Base-by-base conservation (phyloP, 2,113 vertebrate genomes). In the Xenopus laevis region DNA sequence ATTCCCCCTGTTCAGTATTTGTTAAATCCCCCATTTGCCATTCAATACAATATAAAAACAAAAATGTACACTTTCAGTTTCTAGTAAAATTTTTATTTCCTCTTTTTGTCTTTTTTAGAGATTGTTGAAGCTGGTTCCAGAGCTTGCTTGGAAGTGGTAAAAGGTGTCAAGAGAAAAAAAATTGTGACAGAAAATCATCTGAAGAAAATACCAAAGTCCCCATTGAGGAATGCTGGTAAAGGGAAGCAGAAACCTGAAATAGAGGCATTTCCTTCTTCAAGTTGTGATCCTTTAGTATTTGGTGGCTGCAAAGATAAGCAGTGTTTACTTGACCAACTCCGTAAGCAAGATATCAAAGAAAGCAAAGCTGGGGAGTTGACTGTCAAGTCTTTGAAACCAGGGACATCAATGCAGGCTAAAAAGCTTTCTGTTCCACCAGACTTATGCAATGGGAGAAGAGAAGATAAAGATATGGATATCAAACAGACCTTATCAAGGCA, bases 121-220 rank as follows among this genome's bases (percentile, higher is more conserved):
- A 81, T 87, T 79, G 80, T 91, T 18, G 94, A 94, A 79, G 83
- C 88, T 86, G 86, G 86, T 75, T 74, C 84, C 77, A 91, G 88
- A 84, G 90, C 92, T 89, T 86, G 85, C 82, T 89, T 87, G 33
- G 95, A 97, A 71, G 83, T 86, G 80, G 81, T 95, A 74, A 98
- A 98, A 87, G 95, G 96, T 80, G 88, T 99, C 79, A 99, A 99
- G 85, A 92, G 97, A 72, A 99, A 99, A 84, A 99, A 99, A 86
- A 87, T 99, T 57, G 93, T 98, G 68, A 91, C 89, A 69, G 96
- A 98, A 86, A 99, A 95, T 84, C 94, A 94, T 68, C 86, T 93
- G 2, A 98, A 98, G 81, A 98, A 98, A 88, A 95, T 96, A 84
- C 95, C 94, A 13, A 99, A 98, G 85, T 99, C 97, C n/a, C 96